These are phyloP conservation scores for Gila robusta DNA, from an alignment of 2,797 vertebrate species.

Conservation along the genomic window DNA sequence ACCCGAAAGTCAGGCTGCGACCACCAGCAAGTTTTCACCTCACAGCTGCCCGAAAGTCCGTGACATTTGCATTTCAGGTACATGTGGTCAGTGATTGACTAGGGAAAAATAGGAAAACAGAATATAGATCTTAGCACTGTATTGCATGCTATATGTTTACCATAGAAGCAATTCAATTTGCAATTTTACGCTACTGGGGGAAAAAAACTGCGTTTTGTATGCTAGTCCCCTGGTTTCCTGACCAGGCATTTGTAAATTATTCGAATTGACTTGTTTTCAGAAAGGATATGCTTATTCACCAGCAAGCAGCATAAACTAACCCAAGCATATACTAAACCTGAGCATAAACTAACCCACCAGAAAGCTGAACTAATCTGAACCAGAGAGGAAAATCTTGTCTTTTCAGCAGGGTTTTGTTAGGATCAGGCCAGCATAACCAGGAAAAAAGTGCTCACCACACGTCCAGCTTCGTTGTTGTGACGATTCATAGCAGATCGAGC, in stretches of 20 bases:
- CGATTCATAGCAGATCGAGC: conserved; percentile 98
- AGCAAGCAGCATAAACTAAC: background rate
- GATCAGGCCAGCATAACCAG: background rate
- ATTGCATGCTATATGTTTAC: background rate
- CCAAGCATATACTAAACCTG: background rate
- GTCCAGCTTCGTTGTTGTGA: conserved; percentile 97
- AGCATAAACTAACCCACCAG: background rate
- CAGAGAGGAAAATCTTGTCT: background rate
- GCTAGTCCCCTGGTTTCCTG: background rate
- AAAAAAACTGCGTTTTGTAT: background rate
- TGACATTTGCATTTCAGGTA: conserved; percentile 99
- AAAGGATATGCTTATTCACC: background rate
- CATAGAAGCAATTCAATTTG: background rate
- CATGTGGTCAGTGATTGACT: conserved; percentile 96
- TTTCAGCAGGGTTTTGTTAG: conserved; percentile 2
- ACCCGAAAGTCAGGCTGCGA: conserved; percentile 95
- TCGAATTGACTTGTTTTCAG: background rate
- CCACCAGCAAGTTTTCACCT: conserved; percentile 99
- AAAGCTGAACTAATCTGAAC: background rate
- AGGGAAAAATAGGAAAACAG: conserved; percentile 26
- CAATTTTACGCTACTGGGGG: background rate
- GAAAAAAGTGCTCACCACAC: conserved; percentile 79
- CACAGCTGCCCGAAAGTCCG: conserved; percentile 95
- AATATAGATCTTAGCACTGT: background rate
- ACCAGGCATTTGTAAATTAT: background rate